phyloP scores from a whole-genome alignment of 1,140 invertebrate genomes.

The Calycopis cecrops region DNA sequence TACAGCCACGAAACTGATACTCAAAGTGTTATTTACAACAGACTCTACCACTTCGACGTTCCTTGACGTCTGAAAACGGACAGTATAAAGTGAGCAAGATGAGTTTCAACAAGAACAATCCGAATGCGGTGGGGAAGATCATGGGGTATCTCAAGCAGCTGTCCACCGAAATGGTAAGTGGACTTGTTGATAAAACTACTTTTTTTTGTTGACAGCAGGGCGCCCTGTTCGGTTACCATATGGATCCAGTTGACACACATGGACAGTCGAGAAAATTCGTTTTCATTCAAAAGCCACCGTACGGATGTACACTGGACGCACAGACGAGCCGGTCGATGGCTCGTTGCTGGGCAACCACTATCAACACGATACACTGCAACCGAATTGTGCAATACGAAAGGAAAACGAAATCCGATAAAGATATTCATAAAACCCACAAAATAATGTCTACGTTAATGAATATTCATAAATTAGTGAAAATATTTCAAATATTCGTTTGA shows the following conservation, averaged over 20 bases:
- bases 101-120: constrained; percentile 73
- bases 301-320: background rate
- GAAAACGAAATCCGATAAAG: background rate
- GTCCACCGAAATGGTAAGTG: constrained; percentile 71
- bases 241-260: background rate
- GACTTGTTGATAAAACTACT: background rate
- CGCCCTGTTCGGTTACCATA: background rate
- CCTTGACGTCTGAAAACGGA: constrained; percentile 41
- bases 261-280: constrained; percentile 2
- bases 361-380: too few relatives aligned
- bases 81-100: constrained; percentile 50
- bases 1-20: constrained; percentile 39
- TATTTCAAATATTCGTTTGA: too few relatives aligned
- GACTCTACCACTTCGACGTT: constrained; percentile 62
- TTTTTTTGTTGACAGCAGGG: constrained; percentile 7
- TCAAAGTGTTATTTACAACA: constrained; percentile 48
- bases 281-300: background rate
- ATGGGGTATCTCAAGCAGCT: constrained; percentile 70
- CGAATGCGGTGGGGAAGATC: constrained; percentile 67
- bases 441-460: background rate
- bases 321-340: background rate
- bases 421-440: background rate
- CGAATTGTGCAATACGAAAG: too few relatives aligned
- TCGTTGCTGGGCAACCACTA: background rate
- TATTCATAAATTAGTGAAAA: background rate